These are phyloP conservation scores for Bombylius major DNA, from an alignment of 2,888 invertebrate species.

Conservation along the genomic window DNA sequence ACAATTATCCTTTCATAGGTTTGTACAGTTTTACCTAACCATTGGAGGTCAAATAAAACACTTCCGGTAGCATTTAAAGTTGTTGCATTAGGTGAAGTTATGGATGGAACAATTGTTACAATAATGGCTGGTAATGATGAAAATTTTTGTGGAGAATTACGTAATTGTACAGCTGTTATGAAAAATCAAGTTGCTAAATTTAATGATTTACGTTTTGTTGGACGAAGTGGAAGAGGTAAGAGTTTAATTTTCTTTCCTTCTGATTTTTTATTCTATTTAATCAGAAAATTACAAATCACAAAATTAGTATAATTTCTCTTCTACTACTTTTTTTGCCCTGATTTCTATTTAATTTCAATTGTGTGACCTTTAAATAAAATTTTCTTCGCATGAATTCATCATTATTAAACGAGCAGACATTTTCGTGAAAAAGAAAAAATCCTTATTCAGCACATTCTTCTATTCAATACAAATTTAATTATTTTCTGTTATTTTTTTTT, in stretches of 20 bases:
- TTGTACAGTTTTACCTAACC: constrained; percentile 81
- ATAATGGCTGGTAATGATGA: constrained; percentile 95
- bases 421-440: too few species aligned
- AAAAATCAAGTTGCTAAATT: constrained; percentile 97
- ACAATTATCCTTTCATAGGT: constrained; percentile 34
- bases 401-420: too few species aligned
- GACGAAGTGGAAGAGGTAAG: constrained; percentile 92
- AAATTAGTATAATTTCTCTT: too few species aligned
- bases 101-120: constrained; percentile 88
- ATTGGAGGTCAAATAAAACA: constrained; percentile 96
- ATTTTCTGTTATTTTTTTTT: too few species aligned
- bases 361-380: too few species aligned
- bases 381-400: too few species aligned
- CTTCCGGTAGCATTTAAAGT: constrained; percentile 93
- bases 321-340: too few species aligned
- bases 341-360: too few species aligned
- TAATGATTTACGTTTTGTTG: constrained; percentile 93
- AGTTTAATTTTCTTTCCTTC: constrained; percentile 1
- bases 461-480: too few species aligned
- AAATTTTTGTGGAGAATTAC: constrained; percentile 85
- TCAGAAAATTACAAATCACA: background rate
- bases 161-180: constrained; percentile 89
- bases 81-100: constrained; percentile 80
- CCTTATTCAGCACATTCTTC: too few species aligned
- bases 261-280: background rate